Percentiles rank a stretch among this genome's conserved stretches.
Conservation (phyloP, 2,797 vertebrate species). For the Anas flavirostris region DNA sequence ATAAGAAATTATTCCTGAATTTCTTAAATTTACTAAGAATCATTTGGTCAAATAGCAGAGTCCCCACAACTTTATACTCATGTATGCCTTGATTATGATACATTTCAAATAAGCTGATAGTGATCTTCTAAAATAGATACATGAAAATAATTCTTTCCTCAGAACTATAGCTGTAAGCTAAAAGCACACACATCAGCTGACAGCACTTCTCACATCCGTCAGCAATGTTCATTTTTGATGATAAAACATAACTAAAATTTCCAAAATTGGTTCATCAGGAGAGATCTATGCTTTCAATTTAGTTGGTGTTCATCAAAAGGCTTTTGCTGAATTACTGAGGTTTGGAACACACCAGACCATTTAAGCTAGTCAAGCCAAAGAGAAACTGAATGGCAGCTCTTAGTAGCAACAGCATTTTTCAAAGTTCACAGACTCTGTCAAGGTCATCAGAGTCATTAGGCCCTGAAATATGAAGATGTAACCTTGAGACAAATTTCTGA, state of each 20-base stretch:
- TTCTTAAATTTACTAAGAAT: background rate
- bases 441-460: background rate
- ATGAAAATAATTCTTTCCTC: slow-evolving; percentile 34
- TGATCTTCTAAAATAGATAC: slow-evolving; percentile 57
- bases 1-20: background rate
- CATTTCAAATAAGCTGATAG: slow-evolving; percentile 48
- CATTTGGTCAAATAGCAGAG: background rate
- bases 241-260: slow-evolving; percentile 58
- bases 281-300: slow-evolving; percentile 21
- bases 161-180: slow-evolving; percentile 48
- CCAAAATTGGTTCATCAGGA: slow-evolving; percentile 45
- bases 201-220: slow-evolving; percentile 54
- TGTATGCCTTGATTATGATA: background rate
- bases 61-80: background rate
- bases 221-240: slow-evolving; percentile 53
- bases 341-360: background rate
- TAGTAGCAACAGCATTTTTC: background rate
- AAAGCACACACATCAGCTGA: slow-evolving; percentile 53
- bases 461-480: background rate
- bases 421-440: background rate
- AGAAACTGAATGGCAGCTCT: background rate
- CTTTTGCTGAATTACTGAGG: slow-evolving; percentile 38
- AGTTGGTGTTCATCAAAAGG: slow-evolving; percentile 26
- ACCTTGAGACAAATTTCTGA: background rate
- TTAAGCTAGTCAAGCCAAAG: background rate